These are phyloP conservation scores for Romanogobio albipinnatus DNA, from an alignment of 2,113 vertebrate genomes.

Conservation along the genomic window DNA sequence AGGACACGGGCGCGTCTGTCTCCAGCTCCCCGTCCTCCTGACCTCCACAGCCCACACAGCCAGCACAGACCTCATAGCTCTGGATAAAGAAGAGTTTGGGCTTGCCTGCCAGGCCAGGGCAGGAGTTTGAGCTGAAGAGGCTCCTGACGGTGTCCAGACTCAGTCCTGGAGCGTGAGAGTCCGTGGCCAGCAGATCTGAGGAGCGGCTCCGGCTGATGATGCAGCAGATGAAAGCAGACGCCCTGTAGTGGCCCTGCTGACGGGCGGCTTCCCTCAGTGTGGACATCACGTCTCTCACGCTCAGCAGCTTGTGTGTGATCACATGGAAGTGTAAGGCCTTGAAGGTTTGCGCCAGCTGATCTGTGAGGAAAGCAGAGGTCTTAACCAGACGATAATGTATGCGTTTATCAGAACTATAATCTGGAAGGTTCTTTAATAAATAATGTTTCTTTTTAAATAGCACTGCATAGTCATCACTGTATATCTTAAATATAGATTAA, in stretches of 20 bases:
- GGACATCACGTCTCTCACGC: conserved; percentile 20
- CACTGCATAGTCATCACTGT: too few relatives aligned
- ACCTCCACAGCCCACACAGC: background rate
- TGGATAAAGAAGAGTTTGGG: conserved; percentile 96
- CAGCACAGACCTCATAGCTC: conserved; percentile 73
- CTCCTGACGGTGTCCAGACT: conserved; percentile 72
- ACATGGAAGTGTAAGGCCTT: conserved; percentile 77
- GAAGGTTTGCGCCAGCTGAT: conserved; percentile 77
- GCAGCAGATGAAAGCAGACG: conserved; percentile 83
- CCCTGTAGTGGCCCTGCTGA: conserved; percentile 64
- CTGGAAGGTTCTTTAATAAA: too few relatives aligned
- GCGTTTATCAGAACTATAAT: too few relatives aligned
- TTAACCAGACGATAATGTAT: background rate
- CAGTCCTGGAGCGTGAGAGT: conserved; percentile 66
- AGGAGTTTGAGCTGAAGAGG: conserved; percentile 78
- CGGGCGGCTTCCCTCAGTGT: conserved; percentile 62
- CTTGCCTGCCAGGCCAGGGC: conserved; percentile 83
- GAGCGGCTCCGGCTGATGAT: conserved; percentile 83
- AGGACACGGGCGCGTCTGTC: conserved; percentile 69
- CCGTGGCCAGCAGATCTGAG: conserved; percentile 78
- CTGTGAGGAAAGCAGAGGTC: conserved; percentile 65
- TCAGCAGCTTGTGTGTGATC: conserved; percentile 64
- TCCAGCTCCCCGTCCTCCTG: conserved; percentile 70
- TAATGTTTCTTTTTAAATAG: too few relatives aligned
- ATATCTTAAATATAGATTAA: too few relatives aligned